Base-by-base conservation (phyloP, 2,888 invertebrate genomes). In the Rhagophthalmus giganteus region DNA sequence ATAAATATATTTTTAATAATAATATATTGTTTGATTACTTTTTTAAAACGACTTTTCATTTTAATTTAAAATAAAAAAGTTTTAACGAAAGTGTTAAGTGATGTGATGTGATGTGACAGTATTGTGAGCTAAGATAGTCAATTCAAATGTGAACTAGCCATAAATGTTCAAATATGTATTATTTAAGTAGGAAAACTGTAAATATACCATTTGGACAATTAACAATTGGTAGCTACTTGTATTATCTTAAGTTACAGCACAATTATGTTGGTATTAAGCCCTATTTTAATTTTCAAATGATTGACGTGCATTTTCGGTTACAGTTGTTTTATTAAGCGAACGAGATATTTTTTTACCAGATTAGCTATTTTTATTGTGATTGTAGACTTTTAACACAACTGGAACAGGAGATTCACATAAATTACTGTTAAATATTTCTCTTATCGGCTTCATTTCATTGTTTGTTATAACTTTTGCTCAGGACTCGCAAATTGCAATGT, bases 1-100 rank as follows among this genome's bases (percentile, higher is more conserved):
- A 62, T 88, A 82, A 78, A 51, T 16, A 32, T 25, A 9, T 25
- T n/a, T 6, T n/a, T 38, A 25, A 14, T 14, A 27, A 38, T 5
- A 20, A 20, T 20, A 20, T 20, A 7, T 20, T 28, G 12, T n/a
- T 30, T 9, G 11, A 6, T 11, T 45, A 28, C 30, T 34, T 27
- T 45, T 24, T 45, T n/a, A n/a, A n/a, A n/a, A n/a, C n/a, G n/a
- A n/a, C 34, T 45, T 14, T 10, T 38, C 28, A 39, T 44, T n/a
- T n/a, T n/a, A n/a, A n/a, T n/a, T n/a, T n/a, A 33, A 33, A 10
- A 44, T 25, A 26, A 33, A 34, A 33, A 25, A 33, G 26, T 20
- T 38, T 33, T 33, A 44, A 39, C 35, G 28, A 26, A 35, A 46
- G 45, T 45, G 52, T 45, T 52, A 33, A 44, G 48, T 48, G 44